A percentile compares a stretch with the other conserved stretches of the same genome.
phyloP scores from a whole-genome alignment of 2,888 invertebrate species.

The Drosophila cyrtoloma region DNA sequence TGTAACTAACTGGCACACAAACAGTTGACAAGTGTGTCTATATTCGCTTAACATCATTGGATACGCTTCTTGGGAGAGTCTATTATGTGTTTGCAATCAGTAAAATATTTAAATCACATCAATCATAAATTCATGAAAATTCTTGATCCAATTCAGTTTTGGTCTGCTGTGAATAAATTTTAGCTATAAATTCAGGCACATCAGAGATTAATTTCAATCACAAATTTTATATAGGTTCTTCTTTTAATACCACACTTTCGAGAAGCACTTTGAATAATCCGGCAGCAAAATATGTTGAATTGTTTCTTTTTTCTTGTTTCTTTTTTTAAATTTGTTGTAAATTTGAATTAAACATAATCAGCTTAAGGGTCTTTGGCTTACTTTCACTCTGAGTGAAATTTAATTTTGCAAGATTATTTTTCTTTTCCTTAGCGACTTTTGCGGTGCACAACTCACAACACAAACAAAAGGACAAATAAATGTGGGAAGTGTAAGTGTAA shows the following conservation, averaged over 20 bases:
- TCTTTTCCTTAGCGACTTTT: constrained; percentile 17
- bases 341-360: constrained; percentile 42
- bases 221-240: not conserved
- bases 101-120: not conserved
- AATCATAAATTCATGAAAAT: not conserved
- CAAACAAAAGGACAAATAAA: constrained; percentile 28
- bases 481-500: constrained; percentile 14
- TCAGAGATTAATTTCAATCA: not conserved
- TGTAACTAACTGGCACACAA: not conserved
- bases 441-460: constrained; percentile 17
- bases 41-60: not conserved
- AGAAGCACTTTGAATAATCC: constrained; percentile 1
- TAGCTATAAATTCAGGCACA: not conserved
- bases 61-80: not conserved
- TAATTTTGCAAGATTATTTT: constrained; percentile 26
- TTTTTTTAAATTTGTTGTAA: not conserved
- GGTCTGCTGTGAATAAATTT: not conserved
- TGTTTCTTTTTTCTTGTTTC: not conserved
- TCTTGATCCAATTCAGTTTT: not conserved
- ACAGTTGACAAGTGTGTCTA: not conserved
- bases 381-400: constrained; percentile 4
- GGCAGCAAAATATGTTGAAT: not conserved
- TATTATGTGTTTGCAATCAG: too few relatives aligned
- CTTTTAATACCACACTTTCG: not conserved
- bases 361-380: constrained; percentile 30